Evolutionary conservation across 2,888 invertebrate species (phyloP).

Genomic region (Odiellus spinosus): DNA sequence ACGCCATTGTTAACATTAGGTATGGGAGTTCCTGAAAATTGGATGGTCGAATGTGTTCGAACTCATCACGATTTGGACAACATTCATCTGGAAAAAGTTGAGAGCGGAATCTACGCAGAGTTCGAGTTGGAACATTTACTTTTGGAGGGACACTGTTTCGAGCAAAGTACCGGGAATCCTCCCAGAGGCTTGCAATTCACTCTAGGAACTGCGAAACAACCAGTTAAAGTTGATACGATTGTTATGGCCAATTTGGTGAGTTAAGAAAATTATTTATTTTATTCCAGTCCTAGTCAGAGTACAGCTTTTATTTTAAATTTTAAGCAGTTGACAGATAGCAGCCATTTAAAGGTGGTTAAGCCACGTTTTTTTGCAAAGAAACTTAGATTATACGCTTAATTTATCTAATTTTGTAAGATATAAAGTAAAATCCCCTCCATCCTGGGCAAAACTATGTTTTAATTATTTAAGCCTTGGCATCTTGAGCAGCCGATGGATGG

Average conservation of each 20-base stretch:
- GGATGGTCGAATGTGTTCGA: constrained; percentile 80
- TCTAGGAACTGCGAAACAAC: constrained; percentile 52
- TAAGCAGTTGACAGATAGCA: no score
- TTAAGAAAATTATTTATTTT: no score
- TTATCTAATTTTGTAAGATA: no score
- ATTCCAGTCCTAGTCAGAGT: no score
- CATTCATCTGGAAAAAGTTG: constrained; percentile 82
- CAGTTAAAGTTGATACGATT: constrained; percentile 71
- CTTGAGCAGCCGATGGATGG: no score
- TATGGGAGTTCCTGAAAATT: constrained; percentile 80
- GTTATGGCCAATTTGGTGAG: constrained; percentile 90
- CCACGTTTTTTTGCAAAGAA: no score
- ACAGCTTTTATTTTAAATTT: no score
- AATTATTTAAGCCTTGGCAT: no score
- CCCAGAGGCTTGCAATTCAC: constrained; percentile 94
- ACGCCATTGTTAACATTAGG: constrained; percentile 81
- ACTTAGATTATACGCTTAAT: no score
- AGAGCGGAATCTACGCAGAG: constrained; percentile 50
- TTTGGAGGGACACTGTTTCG: constrained; percentile 91
- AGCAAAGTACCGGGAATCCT: constrained; percentile 68
- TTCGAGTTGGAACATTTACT: constrained; percentile 89
- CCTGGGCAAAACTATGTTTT: no score
- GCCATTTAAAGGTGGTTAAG: no score
- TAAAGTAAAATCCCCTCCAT: no score
- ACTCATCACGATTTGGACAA: constrained; percentile 95